Base-by-base conservation (phyloP, 2,113 vertebrate genomes). In the Salvator merianae region DNA sequence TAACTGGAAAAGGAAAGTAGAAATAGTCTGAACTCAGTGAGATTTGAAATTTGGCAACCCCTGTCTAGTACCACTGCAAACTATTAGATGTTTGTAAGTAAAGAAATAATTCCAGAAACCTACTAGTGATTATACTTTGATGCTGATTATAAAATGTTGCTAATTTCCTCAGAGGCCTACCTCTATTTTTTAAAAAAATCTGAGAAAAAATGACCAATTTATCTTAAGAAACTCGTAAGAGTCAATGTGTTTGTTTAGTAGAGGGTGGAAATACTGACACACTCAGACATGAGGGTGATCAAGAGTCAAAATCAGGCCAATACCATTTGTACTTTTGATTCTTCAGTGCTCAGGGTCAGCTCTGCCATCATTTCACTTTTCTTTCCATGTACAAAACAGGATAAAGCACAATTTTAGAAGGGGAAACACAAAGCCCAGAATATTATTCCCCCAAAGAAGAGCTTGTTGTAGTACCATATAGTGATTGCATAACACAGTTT, bases 401-500 rank as follows among this genome's bases (percentile, higher is more conserved):
- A 28, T 66, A 30, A 69, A 20, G 6, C 43, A 82, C 88, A 84
- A 87, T 82, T 88, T 81, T 34, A 82, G 74, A 59, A 82, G 70
- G n/a, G 24, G 38, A 85, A 43, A 34, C 75, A 86, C 86, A 87
- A 40, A 32, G 30, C 7, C 10, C 32, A 77, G 2, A 20, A 16
- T 43, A 5, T 26, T 69, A 30, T 22, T 69, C 28, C n/a, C 63
- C 26, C 79, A 82, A 32, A 50, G 32, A 65, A 86, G 77, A 77
- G 78, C 24, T 59, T 53, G 62, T 50, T 32, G 1, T 0, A 81
- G 70, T 55, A 83, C 79, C 87, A 90, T 26, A 90, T 24, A 73
- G 79, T 92, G 76, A 89, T 63, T 77, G 88, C 70, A 86, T 73
- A 81, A 90, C 62, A 88, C 59, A 69, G 12, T 76, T 82, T 93